Conservation (phyloP, 2,113 vertebrate genomes). For the Athene noctua region DNA sequence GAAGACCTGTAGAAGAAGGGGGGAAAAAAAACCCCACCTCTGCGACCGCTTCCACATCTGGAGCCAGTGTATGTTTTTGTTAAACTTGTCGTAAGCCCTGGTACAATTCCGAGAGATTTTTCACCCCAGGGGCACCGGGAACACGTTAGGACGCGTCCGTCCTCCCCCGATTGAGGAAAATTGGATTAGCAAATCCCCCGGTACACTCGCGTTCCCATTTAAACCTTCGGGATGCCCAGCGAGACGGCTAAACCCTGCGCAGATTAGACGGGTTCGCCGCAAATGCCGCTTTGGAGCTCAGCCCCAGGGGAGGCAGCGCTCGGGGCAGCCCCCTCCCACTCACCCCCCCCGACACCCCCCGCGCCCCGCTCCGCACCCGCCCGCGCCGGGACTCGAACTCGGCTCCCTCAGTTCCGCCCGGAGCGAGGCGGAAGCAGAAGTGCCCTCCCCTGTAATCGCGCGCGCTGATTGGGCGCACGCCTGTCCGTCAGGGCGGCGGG, state of each 20-base stretch:
- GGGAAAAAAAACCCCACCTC: fast-evolving
- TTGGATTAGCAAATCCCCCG: not conserved
- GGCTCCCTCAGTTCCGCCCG: fast-evolving
- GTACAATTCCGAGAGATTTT: not conserved
- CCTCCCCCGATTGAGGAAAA: not conserved
- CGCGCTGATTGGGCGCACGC: not conserved
- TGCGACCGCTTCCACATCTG: not conserved
- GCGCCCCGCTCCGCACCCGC: not conserved
- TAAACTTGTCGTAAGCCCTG: not conserved
- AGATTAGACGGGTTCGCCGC: not conserved
- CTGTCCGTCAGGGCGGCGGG: not conserved
- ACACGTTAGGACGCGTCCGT: not conserved
- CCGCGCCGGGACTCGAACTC: not conserved
- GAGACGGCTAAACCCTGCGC: not conserved
- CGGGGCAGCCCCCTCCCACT: not conserved
- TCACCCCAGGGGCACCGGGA: not conserved
- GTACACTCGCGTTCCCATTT: not conserved
- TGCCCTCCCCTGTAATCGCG: not conserved
- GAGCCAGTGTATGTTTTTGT: fast-evolving
- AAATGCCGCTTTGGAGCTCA: not conserved
- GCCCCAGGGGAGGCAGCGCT: not conserved
- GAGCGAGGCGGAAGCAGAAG: not conserved
- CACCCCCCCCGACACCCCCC: not conserved
- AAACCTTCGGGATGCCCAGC: not conserved
- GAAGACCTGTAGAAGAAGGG: not conserved